Evolutionary conservation across 2,888 invertebrate genomes (phyloP), one percentile per base, ranked within the genome.

Genomic region (Leuctra nigra): DNA sequence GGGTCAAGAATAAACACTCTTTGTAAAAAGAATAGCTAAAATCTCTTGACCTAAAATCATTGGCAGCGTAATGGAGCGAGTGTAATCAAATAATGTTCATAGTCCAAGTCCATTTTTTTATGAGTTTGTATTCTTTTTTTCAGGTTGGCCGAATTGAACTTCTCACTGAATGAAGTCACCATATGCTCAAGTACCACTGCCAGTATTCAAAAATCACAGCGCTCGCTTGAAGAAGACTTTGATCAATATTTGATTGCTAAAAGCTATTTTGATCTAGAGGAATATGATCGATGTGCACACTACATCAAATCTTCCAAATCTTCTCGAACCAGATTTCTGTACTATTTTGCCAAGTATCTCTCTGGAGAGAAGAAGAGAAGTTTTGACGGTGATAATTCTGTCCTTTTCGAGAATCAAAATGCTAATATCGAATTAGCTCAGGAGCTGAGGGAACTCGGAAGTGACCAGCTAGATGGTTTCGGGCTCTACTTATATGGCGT

Each of bases 401-500:
- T 83, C 66, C 83, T 82, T 2, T 77, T 78, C 3, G 79, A 80
- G 68, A 67, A 75, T 14, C 75, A 78, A 63, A 77, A 78, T 61
- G 66, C 68, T 14, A 67, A 64, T 47, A 66, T 85, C 50, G 76
- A 79, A 47, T 69, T 86, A 4, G 76, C 80, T 61, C 69, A 75
- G 0, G 77, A 77, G 48, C 66, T 86, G 38, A 77, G 75, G 25
- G 81, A 82, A 64, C 77, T 81, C 65, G 69, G 74, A 53, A 75
- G 75, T 14, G 76, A 77, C 55, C 83, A 81, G 61, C 73, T 91
- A 52, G 97, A 98, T 77, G 93, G 92, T 1, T 98, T 87, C 69
- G 80, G 86, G 6, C 76, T 91, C 36, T 94, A 93, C 72, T 72
- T 97, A 59, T 92, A 94, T 73, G 98, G 96, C 11, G 83, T 96